Conservation (phyloP, 2,797 vertebrate species). For the Alca torda region DNA sequence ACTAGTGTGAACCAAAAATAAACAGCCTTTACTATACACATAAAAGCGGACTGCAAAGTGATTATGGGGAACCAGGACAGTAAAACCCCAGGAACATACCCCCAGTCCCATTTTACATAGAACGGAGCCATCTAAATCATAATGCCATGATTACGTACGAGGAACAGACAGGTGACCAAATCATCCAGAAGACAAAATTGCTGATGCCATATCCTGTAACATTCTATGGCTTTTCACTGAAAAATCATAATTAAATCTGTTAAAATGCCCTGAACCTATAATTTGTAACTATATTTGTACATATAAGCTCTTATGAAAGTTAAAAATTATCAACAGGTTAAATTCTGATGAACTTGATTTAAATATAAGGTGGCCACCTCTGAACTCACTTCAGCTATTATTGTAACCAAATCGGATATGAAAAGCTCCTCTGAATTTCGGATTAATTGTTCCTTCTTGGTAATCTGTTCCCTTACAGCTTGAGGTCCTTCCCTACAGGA, state of each 20-base stretch:
- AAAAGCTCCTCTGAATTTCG: not conserved
- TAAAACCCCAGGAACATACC: not conserved
- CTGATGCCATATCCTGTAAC: not conserved
- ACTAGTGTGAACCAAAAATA: not conserved
- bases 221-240: not conserved
- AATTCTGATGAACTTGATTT: not conserved
- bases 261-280: not conserved
- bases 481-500: not conserved
- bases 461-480: not conserved
- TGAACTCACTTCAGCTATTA: not conserved
- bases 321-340: not conserved
- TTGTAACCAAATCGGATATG: rapidly evolving
- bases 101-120: rapidly evolving
- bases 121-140: not conserved
- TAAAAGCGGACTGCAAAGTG: not conserved
- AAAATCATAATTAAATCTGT: not conserved
- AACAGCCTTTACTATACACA: not conserved
- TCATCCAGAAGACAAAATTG: not conserved
- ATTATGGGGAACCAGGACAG: not conserved
- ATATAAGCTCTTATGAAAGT: not conserved
- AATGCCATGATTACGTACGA: not conserved
- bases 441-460: not conserved
- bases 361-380: not conserved
- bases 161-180: not conserved
- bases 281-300: not conserved